phyloP scores from a whole-genome alignment of 2,113 vertebrate genomes.

The Nycticorax nycticorax region DNA sequence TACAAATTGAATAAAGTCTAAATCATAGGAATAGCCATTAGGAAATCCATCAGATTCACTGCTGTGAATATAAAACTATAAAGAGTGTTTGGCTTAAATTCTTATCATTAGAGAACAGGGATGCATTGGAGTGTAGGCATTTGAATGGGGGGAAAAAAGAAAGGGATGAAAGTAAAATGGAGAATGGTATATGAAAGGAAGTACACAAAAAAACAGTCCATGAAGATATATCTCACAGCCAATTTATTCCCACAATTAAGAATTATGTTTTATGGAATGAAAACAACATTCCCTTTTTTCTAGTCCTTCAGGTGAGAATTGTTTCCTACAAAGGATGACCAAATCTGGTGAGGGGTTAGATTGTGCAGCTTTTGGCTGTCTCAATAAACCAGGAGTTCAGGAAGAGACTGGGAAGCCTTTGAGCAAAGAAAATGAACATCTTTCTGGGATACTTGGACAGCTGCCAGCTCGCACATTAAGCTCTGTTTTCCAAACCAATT shows the following conservation, averaged over 20 bases:
- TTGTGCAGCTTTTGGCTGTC: not conserved
- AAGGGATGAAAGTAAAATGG: not conserved
- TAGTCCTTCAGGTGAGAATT: not conserved
- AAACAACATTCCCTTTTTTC: not conserved
- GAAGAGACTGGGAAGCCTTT: slow-evolving; percentile 4
- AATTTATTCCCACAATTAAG: not conserved
- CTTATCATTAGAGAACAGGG: not conserved
- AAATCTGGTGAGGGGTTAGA: slow-evolving; percentile 25
- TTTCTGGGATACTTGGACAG: slow-evolving; percentile 43
- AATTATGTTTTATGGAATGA: not conserved
- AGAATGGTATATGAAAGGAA: not conserved
- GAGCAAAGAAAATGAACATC: slow-evolving; percentile 52
- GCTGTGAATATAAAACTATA: not conserved
- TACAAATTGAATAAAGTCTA: not conserved
- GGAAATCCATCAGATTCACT: slow-evolving; percentile 24
- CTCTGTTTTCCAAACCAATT: slow-evolving; percentile 63
- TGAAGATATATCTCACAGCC: not conserved
- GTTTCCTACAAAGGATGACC: not conserved
- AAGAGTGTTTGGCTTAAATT: not conserved
- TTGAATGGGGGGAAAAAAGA: not conserved
- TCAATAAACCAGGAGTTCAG: not conserved
- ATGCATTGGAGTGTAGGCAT: not conserved
- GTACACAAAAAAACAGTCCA: not conserved
- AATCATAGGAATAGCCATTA: not conserved
- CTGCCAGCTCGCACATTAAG: slow-evolving; percentile 66